These are phyloP conservation scores for Apaloderma vittatum DNA, from an alignment of 2,113 vertebrate genomes.

Conservation along the genomic window DNA sequence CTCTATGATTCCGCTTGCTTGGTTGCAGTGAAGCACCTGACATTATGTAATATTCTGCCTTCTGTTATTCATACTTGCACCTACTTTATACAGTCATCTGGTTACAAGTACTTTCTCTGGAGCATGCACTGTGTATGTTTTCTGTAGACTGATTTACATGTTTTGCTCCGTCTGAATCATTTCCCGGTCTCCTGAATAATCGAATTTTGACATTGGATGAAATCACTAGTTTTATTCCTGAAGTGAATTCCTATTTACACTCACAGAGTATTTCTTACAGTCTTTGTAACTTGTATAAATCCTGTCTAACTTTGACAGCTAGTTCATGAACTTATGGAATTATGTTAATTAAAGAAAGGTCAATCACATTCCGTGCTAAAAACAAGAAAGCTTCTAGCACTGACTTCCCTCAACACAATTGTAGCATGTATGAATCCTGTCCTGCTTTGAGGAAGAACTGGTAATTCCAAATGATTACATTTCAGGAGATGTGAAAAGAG, in stretches of 20 bases:
- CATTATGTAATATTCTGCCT: not conserved
- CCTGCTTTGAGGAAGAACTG: not conserved
- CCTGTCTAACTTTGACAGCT: not conserved
- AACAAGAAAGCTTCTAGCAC: not conserved
- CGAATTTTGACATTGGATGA: not conserved
- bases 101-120: not conserved
- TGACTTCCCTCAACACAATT: not conserved
- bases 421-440: not conserved
- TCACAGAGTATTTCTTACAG: not conserved
- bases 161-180: not conserved
- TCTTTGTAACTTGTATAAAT: not conserved
- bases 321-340: not conserved
- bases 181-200: not conserved
- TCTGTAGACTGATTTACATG: not conserved
- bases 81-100: not conserved
- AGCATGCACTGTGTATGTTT: not conserved
- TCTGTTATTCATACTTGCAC: not conserved
- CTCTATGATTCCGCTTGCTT: not conserved
- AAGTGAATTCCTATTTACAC: not conserved
- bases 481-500: not conserved
- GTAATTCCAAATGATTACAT: not conserved
- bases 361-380: not conserved
- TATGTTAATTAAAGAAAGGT: not conserved
- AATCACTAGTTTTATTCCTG: not conserved
- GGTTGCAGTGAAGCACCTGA: not conserved